Percentiles rank a stretch among this genome's conserved stretches.
Evolutionary conservation across 2,113 vertebrate species (phyloP).

Genomic region (Butastur rufipennis): DNA sequence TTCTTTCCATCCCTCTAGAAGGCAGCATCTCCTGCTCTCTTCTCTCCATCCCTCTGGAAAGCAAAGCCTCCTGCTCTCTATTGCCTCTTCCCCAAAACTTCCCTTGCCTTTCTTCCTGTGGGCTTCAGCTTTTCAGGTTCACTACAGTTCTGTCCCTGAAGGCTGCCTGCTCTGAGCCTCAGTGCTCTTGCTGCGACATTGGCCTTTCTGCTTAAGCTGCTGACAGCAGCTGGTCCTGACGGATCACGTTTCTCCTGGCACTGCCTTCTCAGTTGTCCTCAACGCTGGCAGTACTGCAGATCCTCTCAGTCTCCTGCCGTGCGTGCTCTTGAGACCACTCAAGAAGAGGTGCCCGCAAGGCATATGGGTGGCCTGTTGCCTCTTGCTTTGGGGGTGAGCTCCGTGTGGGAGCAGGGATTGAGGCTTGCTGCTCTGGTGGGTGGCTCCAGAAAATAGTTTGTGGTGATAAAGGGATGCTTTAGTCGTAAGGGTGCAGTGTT

Average conservation of each 20-base stretch:
- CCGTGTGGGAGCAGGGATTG: rapidly evolving
- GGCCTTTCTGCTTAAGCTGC: neutral
- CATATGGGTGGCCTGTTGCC: neutral
- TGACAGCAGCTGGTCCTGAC: neutral
- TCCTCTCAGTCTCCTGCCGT: neutral
- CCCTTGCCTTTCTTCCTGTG: neutral
- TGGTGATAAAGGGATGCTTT: neutral
- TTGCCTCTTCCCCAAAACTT: neutral
- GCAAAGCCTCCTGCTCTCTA: neutral
- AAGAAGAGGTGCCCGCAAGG: neutral
- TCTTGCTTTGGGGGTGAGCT: neutral
- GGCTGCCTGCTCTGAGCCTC: neutral
- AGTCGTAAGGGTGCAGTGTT: neutral
- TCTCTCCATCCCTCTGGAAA: neutral
- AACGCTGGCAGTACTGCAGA: neutral
- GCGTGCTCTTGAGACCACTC: neutral
- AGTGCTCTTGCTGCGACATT: neutral
- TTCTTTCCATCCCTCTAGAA: neutral
- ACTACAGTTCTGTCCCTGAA: neutral
- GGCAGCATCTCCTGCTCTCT: neutral
- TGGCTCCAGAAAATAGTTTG: neutral
- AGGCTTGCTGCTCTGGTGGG: neutral
- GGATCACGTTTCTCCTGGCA: neutral
- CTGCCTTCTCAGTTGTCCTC: neutral
- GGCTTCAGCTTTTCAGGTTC: neutral